Evolutionary conservation across 2,113 vertebrate genomes (phyloP), one percentile per base, ranked within the genome.

Genomic region (Taurulus bubalis): DNA sequence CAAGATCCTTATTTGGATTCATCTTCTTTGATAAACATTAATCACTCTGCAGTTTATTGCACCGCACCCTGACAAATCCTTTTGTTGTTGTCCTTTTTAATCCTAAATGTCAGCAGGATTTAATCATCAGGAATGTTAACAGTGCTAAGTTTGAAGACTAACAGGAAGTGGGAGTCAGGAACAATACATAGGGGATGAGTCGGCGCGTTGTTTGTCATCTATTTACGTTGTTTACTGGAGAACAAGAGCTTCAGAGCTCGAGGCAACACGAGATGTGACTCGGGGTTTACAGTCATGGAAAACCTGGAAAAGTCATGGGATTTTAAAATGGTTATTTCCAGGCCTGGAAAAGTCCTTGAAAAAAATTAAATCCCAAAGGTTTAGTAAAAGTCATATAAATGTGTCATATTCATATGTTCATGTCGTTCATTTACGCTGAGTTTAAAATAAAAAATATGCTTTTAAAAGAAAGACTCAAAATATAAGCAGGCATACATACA

Each of bases 171-270:
- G 12, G 32, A 64, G 70, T 24, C 24, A 68, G 64, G 32, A 55
- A 20, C 49, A 63, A 36, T 62, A 64, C 56, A 49, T 22, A 14
- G 36, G 10, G 24, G 34, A 70, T 69, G 78, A 82, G 53, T 49
- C 49, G 64, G 55, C 47, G 69, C 18, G 7, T 59, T 42, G 53
- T 24, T 14, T 12, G 47, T 75, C 60, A 16, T 42, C 66, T 72
- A 40, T 67, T 55, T 64, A 49, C 63, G 16, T 51, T 77, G 80
- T 82, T 72, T 62, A 32, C 28, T 38, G 66, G 22, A 68, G 30
- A 73, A 28, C 28, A 56, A 40, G 18, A 15, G 56, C 42, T 67
- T 76, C n/a, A 0, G 47, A 15, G 40, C 55, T 53, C 3, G 0
- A 58, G 34, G 40, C 58, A 28, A 53, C 34, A 8, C 3, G 22